Conservation (phyloP, 1,140 invertebrate genomes). For the Drosophila ficusphila region DNA sequence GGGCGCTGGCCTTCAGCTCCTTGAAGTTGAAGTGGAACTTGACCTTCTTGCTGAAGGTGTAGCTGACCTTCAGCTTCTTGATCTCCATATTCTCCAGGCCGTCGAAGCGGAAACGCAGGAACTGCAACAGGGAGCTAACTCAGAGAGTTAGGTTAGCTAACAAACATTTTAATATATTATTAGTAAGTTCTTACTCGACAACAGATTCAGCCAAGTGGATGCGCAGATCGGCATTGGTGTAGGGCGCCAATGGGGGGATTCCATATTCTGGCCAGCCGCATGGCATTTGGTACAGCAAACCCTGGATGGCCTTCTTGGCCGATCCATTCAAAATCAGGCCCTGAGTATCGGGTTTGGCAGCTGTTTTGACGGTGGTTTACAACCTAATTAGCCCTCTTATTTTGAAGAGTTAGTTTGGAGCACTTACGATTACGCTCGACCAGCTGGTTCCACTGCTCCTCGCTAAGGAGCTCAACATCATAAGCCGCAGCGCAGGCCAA, state of each 20-base stretch:
- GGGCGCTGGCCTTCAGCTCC: conserved; percentile 58
- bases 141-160: not conserved
- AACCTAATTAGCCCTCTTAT: not conserved
- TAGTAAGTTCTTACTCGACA: conserved; percentile 71
- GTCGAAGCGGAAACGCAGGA: conserved; percentile 79
- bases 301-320: conserved; percentile 72
- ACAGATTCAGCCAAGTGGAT: conserved; percentile 64
- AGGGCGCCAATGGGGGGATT: conserved; percentile 76
- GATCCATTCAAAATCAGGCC: conserved; percentile 73
- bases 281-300: conserved; percentile 63
- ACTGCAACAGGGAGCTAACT: conserved; percentile 59
- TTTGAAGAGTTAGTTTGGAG: not conserved
- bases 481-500: conserved; percentile 68
- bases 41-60: conserved; percentile 80
- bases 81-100: conserved; percentile 70
- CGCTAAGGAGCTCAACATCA: conserved; percentile 59
- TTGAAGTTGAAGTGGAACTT: conserved; percentile 65
- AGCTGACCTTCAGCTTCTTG: conserved; percentile 76
- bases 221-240: conserved; percentile 74
- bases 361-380: conserved; percentile 19
- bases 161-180: too few species aligned
- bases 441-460: conserved; percentile 68
- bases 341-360: conserved; percentile 45
- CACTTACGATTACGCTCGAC: conserved; percentile 65
- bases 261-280: conserved; percentile 76